These are phyloP conservation scores for Thecophora atra DNA, from an alignment of 2,888 invertebrate genomes.

Conservation along the genomic window DNA sequence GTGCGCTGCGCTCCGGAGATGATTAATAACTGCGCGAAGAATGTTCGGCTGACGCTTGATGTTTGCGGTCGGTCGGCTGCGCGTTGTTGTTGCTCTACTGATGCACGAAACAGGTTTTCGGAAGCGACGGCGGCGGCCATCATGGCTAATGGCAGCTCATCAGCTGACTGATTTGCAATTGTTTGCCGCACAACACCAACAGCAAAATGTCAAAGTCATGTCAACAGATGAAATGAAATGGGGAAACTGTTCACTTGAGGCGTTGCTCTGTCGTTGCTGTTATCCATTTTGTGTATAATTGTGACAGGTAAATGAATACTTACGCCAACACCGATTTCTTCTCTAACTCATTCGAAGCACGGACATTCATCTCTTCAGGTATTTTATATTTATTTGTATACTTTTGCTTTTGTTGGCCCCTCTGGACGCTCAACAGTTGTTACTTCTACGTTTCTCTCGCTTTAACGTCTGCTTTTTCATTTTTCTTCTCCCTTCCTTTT, in stretches of 20 bases:
- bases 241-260: not conserved
- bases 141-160: conserved; percentile 39
- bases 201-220: conserved; percentile 22
- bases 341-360: not conserved
- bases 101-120: not conserved
- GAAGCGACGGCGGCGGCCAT: conserved; percentile 35
- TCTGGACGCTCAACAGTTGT: too few species aligned
- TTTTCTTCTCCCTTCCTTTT: not conserved
- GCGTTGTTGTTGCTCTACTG: not conserved
- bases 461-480: conserved; percentile 9
- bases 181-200: not conserved
- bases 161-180: not conserved
- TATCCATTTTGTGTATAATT: not conserved
- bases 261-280: not conserved
- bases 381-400: too few species aligned
- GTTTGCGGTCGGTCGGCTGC: not conserved
- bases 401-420: too few species aligned
- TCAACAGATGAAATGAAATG: not conserved
- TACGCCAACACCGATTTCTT: not conserved
- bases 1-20: conserved; percentile 10
- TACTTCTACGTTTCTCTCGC: conserved; percentile 27
- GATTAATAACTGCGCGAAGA: conserved; percentile 24
- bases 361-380: not conserved
- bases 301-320: conserved; percentile 4
- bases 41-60: not conserved